Base-by-base conservation (phyloP, 2,888 invertebrate genomes). In the Chymomyza amoena region DNA sequence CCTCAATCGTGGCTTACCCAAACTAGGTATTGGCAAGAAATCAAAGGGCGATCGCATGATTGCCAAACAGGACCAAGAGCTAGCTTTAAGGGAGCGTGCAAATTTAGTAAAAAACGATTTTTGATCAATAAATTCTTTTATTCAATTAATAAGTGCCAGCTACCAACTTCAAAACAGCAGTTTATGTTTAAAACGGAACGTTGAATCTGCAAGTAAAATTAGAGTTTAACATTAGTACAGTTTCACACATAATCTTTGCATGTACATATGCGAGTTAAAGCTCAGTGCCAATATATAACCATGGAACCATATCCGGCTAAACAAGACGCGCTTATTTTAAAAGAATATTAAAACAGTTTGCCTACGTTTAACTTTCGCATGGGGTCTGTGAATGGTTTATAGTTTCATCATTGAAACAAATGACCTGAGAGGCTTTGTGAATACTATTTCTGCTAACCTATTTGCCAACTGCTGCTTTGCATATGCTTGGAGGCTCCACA, bases 1-100 rank as follows among this genome's bases (percentile, higher is more conserved):
- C 1, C 93, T 99, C 2, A 99, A 99, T 91, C 94, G 96, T 92
- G 99, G 99, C 2, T 92, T 97, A 61, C 98, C 99, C 0, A 95
- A 95, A 90, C 93, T 98, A 61, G 98, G 97, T n/a, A 96, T 98
- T 45, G 97, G 97, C 3, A 97, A 97, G 91, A 95, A 95, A 67
- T 96, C 95, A n/a, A 96, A 95, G 90, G 95, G 95, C 0, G 95
- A 95, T 79, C 93, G 93, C 80, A 93, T 95, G 93, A 92, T 95
- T 51, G 93, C 93, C 36, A 93, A 94, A 80, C 94, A 94, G 66
- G 79, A 91, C 5, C 81, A 78, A n/a, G 89, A 90, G 60, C 61
- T 91, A 2, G 89, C 91, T 0, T 70, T 91, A 1, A 86, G 90
- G n/a, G 90, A 91, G 66, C 90, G 87, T 20, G 91, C 91, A 0